Evolutionary conservation across 2,113 vertebrate genomes (phyloP), one percentile per base, ranked within the genome.

Genomic region (Phoenicopterus ruber): DNA sequence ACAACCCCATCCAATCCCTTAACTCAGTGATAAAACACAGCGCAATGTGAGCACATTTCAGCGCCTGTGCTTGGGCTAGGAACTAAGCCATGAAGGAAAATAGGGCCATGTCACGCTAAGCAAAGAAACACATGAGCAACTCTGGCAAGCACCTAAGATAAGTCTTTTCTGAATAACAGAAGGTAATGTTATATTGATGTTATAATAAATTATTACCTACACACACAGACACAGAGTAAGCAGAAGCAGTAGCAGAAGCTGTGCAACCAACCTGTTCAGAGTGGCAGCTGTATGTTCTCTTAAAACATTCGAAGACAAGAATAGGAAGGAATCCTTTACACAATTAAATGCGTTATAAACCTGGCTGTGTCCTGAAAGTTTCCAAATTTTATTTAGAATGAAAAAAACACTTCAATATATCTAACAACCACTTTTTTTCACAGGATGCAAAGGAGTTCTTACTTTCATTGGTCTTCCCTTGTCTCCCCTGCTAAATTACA

Each of bases 91-190:
- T 7, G 77, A 73, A 82, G 90, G 69, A 94, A 96, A 96, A 92
- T 55, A 93, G 0, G 17, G 90, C 90, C 93, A 82, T 81, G 87
- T 94, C 94, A 94, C 24, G 17, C 88, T 90, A 38, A 92, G 92
- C 86, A 95, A 95, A 96, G 92, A 84, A 88, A 96, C 80, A 92
- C 80, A 95, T 36, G 61, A 95, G 90, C 72, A 96, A 90, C 69
- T 84, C 90, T 86, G 90, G 92, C 92, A 97, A 93, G 90, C 61
- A 90, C 42, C 67, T 62, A 86, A 90, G 90, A 86, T 93, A 94
- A 94, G 62, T 55, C 62, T 88, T 49, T 76, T 94, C 85, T 73
- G 58, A 96, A 91, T 92, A 85, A 90, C 79, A 84, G 84, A 70
- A 40, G 69, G 65, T 46, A 95, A 96, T 84, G 83, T 78, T 95